Evolutionary conservation across 2,113 vertebrate genomes (phyloP).

Genomic region (Eublepharis macularius): DNA sequence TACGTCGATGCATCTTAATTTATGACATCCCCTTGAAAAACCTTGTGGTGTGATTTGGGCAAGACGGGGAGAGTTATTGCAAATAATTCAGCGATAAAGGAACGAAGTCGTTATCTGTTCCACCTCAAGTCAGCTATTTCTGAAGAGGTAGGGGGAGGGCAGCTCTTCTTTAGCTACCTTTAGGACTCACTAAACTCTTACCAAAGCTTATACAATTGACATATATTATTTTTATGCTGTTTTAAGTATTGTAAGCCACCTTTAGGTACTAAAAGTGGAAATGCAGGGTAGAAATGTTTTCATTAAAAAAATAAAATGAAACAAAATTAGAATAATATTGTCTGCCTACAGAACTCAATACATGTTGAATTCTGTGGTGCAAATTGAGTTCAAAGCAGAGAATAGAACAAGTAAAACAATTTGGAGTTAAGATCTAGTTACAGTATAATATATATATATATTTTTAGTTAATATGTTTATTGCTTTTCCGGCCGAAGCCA

Average conservation of each 20-base stretch:
- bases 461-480: too few relatives aligned
- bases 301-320: too few relatives aligned
- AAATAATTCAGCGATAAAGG: conserved; percentile 81
- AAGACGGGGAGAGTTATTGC: conserved; percentile 76
- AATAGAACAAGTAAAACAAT: too few relatives aligned
- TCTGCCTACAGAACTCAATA: conserved; percentile 53
- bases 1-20: conserved; percentile 82
- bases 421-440: too few relatives aligned
- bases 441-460: too few relatives aligned
- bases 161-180: conserved; percentile 68
- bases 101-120: conserved; percentile 78
- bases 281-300: too few relatives aligned
- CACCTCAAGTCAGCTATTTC: conserved; percentile 71
- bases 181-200: conserved; percentile 65
- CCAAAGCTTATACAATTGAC: conserved; percentile 65
- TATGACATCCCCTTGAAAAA: conserved; percentile 81
- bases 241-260: too few relatives aligned
- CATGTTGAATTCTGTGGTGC: conserved; percentile 55
- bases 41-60: conserved; percentile 78
- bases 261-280: too few relatives aligned
- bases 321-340: conserved; percentile 51
- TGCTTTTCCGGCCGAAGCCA: too few relatives aligned
- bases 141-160: conserved; percentile 55
- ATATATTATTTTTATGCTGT: background rate
- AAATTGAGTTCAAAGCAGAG: background rate